Evolutionary conservation across 2,888 invertebrate genomes (phyloP).

Genomic region (Girardia tigrina): DNA sequence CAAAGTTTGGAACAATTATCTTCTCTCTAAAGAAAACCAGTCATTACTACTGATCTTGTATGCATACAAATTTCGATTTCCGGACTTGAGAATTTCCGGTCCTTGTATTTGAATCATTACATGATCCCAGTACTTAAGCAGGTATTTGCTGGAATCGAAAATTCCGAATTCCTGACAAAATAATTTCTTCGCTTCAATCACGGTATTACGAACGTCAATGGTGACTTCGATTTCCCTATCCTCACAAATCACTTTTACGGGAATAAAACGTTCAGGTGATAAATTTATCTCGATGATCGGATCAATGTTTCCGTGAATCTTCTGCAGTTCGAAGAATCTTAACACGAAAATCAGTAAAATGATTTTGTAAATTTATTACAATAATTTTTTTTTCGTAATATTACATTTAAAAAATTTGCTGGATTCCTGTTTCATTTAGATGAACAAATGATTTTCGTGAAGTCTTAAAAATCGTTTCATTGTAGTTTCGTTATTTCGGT

Average conservation of each 20-base stretch:
- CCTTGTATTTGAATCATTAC: neutral
- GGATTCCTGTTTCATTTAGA: no score
- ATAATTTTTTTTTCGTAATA: no score
- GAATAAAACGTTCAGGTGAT: conserved; percentile 5
- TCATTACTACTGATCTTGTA: neutral
- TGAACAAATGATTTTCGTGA: no score
- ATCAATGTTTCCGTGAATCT: conserved; percentile 2
- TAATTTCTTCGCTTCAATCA: neutral
- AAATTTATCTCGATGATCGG: neutral
- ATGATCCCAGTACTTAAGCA: conserved; percentile 11
- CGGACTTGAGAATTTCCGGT: neutral
- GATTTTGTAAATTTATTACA: no score
- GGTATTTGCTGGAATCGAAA: neutral
- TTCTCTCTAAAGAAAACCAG: neutral
- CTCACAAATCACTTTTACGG: neutral
- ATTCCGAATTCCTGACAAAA: conserved; percentile 12
- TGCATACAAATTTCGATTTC: conserved; percentile 3
- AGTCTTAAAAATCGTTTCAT: no score
- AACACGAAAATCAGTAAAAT: no score
- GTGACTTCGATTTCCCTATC: neutral
- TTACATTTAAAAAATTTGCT: no score
- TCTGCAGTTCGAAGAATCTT: conserved; percentile 4
- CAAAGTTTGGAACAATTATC: no score
- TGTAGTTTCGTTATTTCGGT: no score
- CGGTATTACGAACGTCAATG: neutral